Evolutionary conservation across 2,113 vertebrate species (phyloP), one percentile per base, ranked within the genome.

Genomic region (Platanista minor): DNA sequence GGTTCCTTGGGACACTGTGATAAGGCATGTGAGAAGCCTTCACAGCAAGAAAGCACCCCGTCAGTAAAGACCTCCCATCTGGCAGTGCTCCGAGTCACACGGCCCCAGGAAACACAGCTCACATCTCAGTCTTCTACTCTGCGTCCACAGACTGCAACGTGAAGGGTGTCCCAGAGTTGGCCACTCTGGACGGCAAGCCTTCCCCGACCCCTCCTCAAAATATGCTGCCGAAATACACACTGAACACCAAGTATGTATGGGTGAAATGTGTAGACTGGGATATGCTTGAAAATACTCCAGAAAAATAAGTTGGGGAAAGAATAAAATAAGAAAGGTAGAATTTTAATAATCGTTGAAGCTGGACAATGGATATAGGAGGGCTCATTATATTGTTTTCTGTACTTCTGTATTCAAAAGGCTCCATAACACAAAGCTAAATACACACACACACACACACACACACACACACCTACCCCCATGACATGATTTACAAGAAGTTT

Each of bases 41-140:
- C n/a, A n/a, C 3, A 27, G 64, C 31, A 8, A 27, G 27, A 61
- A 9, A 49, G 46, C 10, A 27, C 29, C 72, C 66, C 17, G 43
- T 46, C 20, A 6, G 33, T 1, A 31, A 62, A 69, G 25, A 36
- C 11, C 23, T 36, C 9, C 25, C 54, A 5, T 33, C 46, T 49
- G 49, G 23, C 43, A 49, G 8, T 6, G 20, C 59, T 52, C 29
- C 17, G 6, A 2, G 31, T 36, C 29, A 41, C 9, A 33, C 4
- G 0, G 54, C 6, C 1, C 18, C 39, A 39, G 33, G n/a, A 62
- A 29, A 46, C 3, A 41, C 2, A 2, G 29, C 8, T 43, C 8
- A 36, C 9, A 46, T 59, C 41, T 25, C 77, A 11, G 5, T 57
- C 36, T 15, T 27, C 52, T 67, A 39, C 25, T 57, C 80, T 18